Conservation (phyloP, 2,888 invertebrate genomes). For the Ernsta delagoae region DNA sequence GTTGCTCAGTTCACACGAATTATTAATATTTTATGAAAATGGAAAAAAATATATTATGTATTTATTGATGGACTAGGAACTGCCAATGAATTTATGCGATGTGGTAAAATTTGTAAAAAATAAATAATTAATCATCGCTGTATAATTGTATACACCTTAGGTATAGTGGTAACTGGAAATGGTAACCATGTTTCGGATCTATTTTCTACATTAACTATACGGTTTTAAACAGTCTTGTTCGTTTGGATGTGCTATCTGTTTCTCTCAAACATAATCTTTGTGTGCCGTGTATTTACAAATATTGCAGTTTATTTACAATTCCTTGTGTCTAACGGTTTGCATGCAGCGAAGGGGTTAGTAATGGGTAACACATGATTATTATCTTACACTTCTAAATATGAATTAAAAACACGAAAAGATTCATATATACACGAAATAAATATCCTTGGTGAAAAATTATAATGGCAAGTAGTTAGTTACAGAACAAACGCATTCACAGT, state of each 20-base stretch:
- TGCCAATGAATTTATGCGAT: slow-evolving; percentile 38
- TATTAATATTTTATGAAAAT: slow-evolving; percentile 12
- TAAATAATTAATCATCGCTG: too few species aligned
- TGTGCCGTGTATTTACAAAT: slow-evolving; percentile 71
- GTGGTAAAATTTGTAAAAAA: slow-evolving; percentile 42
- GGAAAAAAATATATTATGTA: slow-evolving; percentile 28
- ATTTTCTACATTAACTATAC: slow-evolving; percentile 54
- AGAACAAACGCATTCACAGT: slow-evolving; percentile 60
- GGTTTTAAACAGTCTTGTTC: slow-evolving; percentile 67
- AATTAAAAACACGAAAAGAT: slow-evolving; percentile 44
- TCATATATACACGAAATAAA: slow-evolving; percentile 63
- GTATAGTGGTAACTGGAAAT: slow-evolving; percentile 61
- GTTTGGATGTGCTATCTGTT: slow-evolving; percentile 51
- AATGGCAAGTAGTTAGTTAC: slow-evolving; percentile 83
- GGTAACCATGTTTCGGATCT: slow-evolving; percentile 56
- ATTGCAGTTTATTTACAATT: slow-evolving; percentile 67
- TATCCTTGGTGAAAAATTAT: slow-evolving; percentile 79
- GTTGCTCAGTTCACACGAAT: slow-evolving; percentile 30
- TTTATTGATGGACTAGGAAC: slow-evolving; percentile 57
- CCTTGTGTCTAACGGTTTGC: slow-evolving; percentile 52
- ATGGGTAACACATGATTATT: slow-evolving; percentile 54
- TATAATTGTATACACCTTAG: slow-evolving; percentile 52
- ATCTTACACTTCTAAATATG: slow-evolving; percentile 61
- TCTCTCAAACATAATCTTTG: slow-evolving; percentile 22
- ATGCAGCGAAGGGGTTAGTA: slow-evolving; percentile 66